A percentile compares a stretch with the other conserved stretches of the same genome.
Conservation (phyloP, 35 echinoderm and acorn worm genomes). For the Holothuria glaberrima region DNA sequence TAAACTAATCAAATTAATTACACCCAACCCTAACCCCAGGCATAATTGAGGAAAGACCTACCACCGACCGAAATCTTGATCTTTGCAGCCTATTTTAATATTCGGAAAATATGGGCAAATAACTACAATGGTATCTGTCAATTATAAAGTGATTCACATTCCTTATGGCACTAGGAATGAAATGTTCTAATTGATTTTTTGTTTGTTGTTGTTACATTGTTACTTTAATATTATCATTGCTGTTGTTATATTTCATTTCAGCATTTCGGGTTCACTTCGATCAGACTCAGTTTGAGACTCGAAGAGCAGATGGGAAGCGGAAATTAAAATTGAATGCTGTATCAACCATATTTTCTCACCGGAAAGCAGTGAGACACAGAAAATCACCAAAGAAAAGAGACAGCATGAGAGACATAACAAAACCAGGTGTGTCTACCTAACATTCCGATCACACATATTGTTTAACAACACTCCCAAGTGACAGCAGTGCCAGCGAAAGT, state of each 20-base stretch:
- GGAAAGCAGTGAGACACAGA: constrained; percentile 23
- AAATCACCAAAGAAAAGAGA: constrained; percentile 9
- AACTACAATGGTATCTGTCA: too few relatives aligned
- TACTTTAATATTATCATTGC: neutral
- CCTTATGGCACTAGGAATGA: constrained; percentile 10
- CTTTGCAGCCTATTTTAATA: too few relatives aligned
- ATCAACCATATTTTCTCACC: constrained; percentile 37
- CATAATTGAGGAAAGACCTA: too few relatives aligned
- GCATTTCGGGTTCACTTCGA: constrained; percentile 53
- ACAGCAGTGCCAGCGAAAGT: constrained; percentile 15
- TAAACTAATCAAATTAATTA: too few relatives aligned
- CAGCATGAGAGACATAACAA: neutral
- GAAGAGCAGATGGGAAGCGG: constrained; percentile 46
- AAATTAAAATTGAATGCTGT: constrained; percentile 43
- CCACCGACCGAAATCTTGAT: too few relatives aligned
- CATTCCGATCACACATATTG: neutral
- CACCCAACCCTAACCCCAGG: too few relatives aligned
- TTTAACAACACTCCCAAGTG: neutral
- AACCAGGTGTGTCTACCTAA: neutral
- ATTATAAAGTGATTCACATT: too few relatives aligned
- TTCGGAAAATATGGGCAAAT: too few relatives aligned
- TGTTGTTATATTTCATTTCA: constrained; percentile 18
- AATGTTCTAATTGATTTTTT: constrained; percentile 10
- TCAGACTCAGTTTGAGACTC: constrained; percentile 18
- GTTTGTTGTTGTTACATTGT: constrained; percentile 5